Percentiles rank a stretch among this genome's conserved stretches.
Evolutionary conservation across 2,113 vertebrate genomes (phyloP).

Genomic region (Gulo gulo): DNA sequence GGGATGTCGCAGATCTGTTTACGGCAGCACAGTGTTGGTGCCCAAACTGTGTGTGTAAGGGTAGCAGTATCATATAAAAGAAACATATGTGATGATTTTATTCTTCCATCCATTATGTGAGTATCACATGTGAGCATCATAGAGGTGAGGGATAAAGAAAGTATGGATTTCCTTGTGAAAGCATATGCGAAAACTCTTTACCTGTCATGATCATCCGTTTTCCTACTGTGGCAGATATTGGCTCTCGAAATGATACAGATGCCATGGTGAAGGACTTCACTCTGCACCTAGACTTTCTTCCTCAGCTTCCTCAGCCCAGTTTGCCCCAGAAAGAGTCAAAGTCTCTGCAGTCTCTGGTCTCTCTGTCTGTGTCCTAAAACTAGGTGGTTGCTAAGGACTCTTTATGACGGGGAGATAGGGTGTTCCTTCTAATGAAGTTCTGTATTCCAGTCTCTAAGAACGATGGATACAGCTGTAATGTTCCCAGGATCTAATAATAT

Average conservation of each 20-base stretch:
- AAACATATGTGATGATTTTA: neutral
- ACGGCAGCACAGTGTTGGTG: neutral
- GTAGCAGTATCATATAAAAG: neutral
- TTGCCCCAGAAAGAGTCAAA: neutral
- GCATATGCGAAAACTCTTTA: neutral
- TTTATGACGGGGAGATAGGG: neutral
- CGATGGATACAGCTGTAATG: neutral
- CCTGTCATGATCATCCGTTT: constrained; percentile 57
- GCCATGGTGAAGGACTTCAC: neutral
- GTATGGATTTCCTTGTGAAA: neutral
- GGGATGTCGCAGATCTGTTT: neutral
- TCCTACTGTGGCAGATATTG: neutral
- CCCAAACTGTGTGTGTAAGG: neutral
- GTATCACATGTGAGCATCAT: neutral
- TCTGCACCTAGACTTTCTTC: neutral
- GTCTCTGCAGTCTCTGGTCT: neutral
- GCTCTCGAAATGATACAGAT: neutral
- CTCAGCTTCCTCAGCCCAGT: neutral
- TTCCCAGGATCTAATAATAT: neutral
- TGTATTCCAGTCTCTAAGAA: neutral
- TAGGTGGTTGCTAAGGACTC: constrained; percentile 49
- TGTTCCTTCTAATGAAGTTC: neutral
- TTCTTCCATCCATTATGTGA: neutral
- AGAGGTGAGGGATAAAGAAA: neutral
- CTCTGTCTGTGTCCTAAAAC: neutral